Percentiles rank a stretch among this genome's conserved stretches.
Evolutionary conservation across 2,888 invertebrate species (phyloP).

Genomic region (Mystacides longicornis): DNA sequence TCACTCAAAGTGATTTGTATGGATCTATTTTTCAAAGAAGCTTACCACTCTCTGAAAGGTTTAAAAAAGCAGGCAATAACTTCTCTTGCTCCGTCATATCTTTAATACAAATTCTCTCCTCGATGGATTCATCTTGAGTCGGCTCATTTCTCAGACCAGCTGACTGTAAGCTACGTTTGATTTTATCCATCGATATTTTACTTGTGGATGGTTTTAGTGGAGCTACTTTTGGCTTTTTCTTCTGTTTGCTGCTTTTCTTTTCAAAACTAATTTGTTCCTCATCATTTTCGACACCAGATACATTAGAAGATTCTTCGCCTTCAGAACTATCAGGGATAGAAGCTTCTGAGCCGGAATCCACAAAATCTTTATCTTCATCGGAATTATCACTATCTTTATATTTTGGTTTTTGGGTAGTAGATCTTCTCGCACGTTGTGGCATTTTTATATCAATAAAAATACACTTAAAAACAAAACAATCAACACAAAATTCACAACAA

Average conservation of each 20-base stretch:
- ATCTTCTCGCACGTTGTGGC: constrained; percentile 34
- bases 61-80: constrained; percentile 39
- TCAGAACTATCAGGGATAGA: constrained; percentile 38
- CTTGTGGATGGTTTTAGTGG: constrained; percentile 7
- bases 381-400: constrained; percentile 36
- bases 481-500: not conserved
- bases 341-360: constrained; percentile 48
- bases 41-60: constrained; percentile 47
- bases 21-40: no score
- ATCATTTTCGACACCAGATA: constrained; percentile 29
- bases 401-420: constrained; percentile 41
- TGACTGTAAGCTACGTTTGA: constrained; percentile 12
- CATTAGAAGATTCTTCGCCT: constrained; percentile 38
- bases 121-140: constrained; percentile 3
- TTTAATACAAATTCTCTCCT: constrained; percentile 35
- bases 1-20: no score
- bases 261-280: constrained; percentile 34
- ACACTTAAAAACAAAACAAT: not conserved
- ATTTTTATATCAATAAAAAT: no score
- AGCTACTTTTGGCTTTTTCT: constrained; percentile 22
- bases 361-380: constrained; percentile 39
- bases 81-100: constrained; percentile 44
- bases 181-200: constrained; percentile 11
- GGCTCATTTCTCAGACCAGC: constrained; percentile 6
- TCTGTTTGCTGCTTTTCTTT: constrained; percentile 24